These are phyloP conservation scores for Cryptophagus acutangulus DNA, from an alignment of 2,888 invertebrate species.

Conservation along the genomic window DNA sequence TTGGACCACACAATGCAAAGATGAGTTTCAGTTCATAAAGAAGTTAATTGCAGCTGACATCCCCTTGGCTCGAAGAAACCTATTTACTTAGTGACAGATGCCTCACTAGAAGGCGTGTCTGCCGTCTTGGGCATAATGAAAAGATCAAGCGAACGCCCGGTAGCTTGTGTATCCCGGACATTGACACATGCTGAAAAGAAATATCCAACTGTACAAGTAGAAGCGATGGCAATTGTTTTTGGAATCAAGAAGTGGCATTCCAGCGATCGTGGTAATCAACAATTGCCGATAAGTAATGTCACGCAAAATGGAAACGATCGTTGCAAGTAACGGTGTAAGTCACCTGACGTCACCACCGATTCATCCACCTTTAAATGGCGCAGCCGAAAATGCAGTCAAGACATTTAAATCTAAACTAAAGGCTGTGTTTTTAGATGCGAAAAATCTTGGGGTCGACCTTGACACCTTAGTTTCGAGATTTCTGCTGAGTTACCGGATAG, in stretches of 20 bases:
- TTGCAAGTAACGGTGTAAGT: slow-evolving; percentile 13
- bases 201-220: slow-evolving; percentile 16
- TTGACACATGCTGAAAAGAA: slow-evolving; percentile 16
- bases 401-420: slow-evolving; percentile 10
- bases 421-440: slow-evolving; percentile 2
- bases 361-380: slow-evolving; percentile 13
- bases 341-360: slow-evolving; percentile 14
- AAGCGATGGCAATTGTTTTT: slow-evolving; percentile 15
- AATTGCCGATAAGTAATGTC: slow-evolving; percentile 9
- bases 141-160: slow-evolving; percentile 17
- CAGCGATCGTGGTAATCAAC: slow-evolving; percentile 3
- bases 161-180: slow-evolving; percentile 20
- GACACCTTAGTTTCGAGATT: slow-evolving; percentile 1
- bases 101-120: slow-evolving; percentile 2
- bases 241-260: slow-evolving; percentile 11
- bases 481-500: slow-evolving; percentile 9
- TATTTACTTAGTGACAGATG: not conserved
- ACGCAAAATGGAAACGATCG: slow-evolving; percentile 8
- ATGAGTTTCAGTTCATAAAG: slow-evolving; percentile 4
- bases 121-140: slow-evolving; percentile 13
- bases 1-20: slow-evolving; percentile 8
- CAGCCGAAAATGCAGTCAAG: slow-evolving; percentile 15
- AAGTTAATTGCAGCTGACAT: not conserved
- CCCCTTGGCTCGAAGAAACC: not conserved
- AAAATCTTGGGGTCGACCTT: slow-evolving; percentile 4